Evolutionary conservation across 2,888 invertebrate species (phyloP), one percentile per base, ranked within the genome.

Genomic region (Agonum fuliginosum): DNA sequence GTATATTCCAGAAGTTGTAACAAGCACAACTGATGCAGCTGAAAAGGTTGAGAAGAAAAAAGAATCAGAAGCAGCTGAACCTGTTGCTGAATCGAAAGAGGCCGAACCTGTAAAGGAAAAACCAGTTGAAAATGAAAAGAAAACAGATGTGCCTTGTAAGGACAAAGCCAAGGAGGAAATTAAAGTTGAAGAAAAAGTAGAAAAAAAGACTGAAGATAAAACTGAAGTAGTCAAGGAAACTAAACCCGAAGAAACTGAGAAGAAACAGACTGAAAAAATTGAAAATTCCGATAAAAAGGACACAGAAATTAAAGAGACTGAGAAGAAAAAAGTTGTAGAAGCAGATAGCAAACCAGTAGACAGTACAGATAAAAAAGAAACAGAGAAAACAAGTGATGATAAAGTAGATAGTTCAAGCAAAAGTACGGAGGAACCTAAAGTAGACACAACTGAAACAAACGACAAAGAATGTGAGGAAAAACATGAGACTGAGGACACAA

Each of bases 61-160:
- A 78, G 85, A 85, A 72, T 81, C 82, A 14, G 78, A 79, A 19
- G 67, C 76, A n/a, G 80, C 73, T 34, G 86, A 87, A 84, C 85
- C 86, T 12, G 85, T 85, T 3, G 86, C 85, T 62, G 86, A 86
- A 77, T 81, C 83, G 74, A 79, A 81, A 69, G 79, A 79, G 20
- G 75, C 67, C 6, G 81, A 80, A 77, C 78, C 78, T 80, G 54
- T 72, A 72, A 37, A 58, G 48, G 81, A 82, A 78, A 78, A 79
- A 2, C 81, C 81, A 80, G 81, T 81, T 24, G 80, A 81, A 3
- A 80, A 83, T 65, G 78, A 80, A 34, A 48, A 78, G 3, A 75
- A 65, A 30, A 80, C 76, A 79, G 72, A 69, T 30, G 73, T 78
- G 70, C 41, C 48, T 37, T 34, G 51, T 74, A 81, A 82, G 27